phyloP scores from a whole-genome alignment of 2,113 vertebrate species.

The Symphodus melops region DNA sequence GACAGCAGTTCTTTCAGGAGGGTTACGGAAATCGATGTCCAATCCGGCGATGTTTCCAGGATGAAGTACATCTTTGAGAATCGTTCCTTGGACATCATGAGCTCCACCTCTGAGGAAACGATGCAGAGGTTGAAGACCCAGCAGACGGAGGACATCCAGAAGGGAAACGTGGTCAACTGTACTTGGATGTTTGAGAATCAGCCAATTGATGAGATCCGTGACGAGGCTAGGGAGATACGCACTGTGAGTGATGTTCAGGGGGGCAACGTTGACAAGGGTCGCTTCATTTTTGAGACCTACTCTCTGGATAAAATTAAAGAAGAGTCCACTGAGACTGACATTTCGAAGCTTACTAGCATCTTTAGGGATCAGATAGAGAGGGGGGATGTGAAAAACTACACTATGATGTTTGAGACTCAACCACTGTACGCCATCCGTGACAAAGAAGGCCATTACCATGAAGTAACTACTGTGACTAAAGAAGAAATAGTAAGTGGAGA shows the following conservation, averaged over 20 bases:
- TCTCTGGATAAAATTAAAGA: slow-evolving; percentile 91
- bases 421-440: slow-evolving; percentile 92
- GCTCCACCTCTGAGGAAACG: slow-evolving; percentile 86
- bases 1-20: slow-evolving; percentile 84
- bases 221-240: slow-evolving; percentile 73
- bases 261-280: slow-evolving; percentile 89
- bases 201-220: slow-evolving; percentile 87
- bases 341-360: slow-evolving; percentile 77
- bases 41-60: slow-evolving; percentile 90
- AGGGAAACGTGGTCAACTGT: slow-evolving; percentile 88
- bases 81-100: slow-evolving; percentile 88
- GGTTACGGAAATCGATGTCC: slow-evolving; percentile 85
- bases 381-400: slow-evolving; percentile 92
- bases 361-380: slow-evolving; percentile 83
- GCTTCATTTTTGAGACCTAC: slow-evolving; percentile 92
- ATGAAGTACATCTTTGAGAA: slow-evolving; percentile 93
- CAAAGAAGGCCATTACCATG: slow-evolving; percentile 91
- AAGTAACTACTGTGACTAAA: slow-evolving; percentile 93
- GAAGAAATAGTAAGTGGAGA: slow-evolving; percentile 92
- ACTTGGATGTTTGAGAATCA: slow-evolving; percentile 93
- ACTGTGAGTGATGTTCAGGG: slow-evolving; percentile 89
- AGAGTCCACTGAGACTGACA: slow-evolving; percentile 76
- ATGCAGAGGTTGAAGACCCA: slow-evolving; percentile 86
- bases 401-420: slow-evolving; percentile 93
- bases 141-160: slow-evolving; percentile 90